Evolutionary conservation across 30 jellyfish, hydroid and myxozoan genomes (phyloP), one percentile per base, ranked within the genome.

Genomic region (Cassiopea andromeda): DNA sequence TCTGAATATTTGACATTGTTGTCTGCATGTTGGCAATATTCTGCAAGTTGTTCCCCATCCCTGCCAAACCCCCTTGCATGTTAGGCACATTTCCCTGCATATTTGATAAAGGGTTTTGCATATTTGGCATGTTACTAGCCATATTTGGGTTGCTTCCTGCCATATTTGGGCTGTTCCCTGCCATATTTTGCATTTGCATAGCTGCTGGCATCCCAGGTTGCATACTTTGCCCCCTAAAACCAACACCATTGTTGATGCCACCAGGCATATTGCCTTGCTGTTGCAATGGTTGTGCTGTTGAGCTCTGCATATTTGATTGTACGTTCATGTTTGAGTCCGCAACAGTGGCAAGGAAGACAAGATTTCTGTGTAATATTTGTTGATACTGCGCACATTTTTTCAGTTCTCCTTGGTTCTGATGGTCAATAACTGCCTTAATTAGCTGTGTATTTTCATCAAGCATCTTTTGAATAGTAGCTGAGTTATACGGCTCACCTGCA

Each of bases 361-460:
- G 90, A 69, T 94, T 94, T 60, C 98, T 67, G 89, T 94, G 98
- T 27, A 94, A 81, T 15, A 94, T 69, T 75, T 90, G 97, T 77
- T 94, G 98, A 73, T 94, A 94, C 81, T 94, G 98, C 15, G 96
- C 97, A 90, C 98, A 94, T 47, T 94, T 97, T 44, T 93, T 87
- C 58, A 92, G 87, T 38, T 94, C 94, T 12, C 98, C 98, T 77
- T 94, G 94, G 75, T 87, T 91, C 77, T 94, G 98, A 78, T 89
- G 87, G 68, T 94, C 98, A 48, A 94, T 77, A 12, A 94, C 91
- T 2, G 97, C 97, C 47, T 90, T 96, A 1, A 94, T 94, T n/a
- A 94, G 80, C 60, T 91, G 97, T 14, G 98, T 94, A 67, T 94
- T 94, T 81, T 94, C 98, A 73, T 94, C 98, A 10, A 94, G 89